Evolutionary conservation across 35 echinoderm and acorn worm genomes (phyloP), one percentile per base, ranked within the genome.

Genomic region (Heliocidaris erythrogramma): DNA sequence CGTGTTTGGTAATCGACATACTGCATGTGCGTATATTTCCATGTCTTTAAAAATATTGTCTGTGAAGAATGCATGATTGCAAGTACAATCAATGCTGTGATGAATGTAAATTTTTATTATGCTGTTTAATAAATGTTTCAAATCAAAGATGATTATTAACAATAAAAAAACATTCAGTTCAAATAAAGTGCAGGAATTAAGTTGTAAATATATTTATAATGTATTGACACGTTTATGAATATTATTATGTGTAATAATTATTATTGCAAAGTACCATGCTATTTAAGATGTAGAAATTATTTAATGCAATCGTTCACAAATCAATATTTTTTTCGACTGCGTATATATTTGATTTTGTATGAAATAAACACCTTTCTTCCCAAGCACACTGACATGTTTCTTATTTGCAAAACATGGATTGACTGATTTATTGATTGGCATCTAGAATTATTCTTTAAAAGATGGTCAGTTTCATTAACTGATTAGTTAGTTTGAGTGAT

Each of bases 201-300:
- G 21, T 78, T 78, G 65, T 78, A 78, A 78, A 78, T 78, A 78
- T 78, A 78, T 78, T 78, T 78, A 78, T 78, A 78, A 21, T 78
- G 21, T 78, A 78, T 78, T 78, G 65, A 78, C 8, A n/a, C 21
- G 21, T 78, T 78, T 78, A 78, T 78, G 7, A 78, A 78, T 78
- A 78, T 21, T 7, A 78, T 78, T 78, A 78, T 78, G 65, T 78
- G 18, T n/a, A n/a, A 78, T 78, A 78, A 78, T 78, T 6, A 78
- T 78, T 78, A n/a, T 78, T n/a, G 65, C 65, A 78, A 24, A 78
- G 65, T 78, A 78, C 65, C 65, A n/a, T 78, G 65, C 65, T 78
- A 78, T 78, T 78, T 78, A 78, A 78, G 21, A 78, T 78, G 65
- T 78, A 78, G 65, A 78, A 78, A 78, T 78, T 78, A 78, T 78